Conservation (phyloP, 2,888 invertebrate genomes). For the Amiota minor region DNA sequence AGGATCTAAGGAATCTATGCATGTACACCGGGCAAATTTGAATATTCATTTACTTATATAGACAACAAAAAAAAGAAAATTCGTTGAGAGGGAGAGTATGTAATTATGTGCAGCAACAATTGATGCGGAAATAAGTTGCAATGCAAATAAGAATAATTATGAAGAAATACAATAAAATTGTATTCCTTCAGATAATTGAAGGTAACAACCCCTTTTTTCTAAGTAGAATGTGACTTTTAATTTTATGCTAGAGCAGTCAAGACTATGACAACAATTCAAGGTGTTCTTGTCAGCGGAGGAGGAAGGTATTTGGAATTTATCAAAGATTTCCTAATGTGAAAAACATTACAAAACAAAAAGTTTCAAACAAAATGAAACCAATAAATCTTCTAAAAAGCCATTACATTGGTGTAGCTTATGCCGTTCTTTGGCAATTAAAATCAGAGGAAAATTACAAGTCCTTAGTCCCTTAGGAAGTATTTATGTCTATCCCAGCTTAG, state of each 20-base stretch:
- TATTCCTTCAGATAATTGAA: background rate
- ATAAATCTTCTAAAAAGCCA: constrained; percentile 6
- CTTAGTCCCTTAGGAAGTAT: too few species aligned
- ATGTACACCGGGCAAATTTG: background rate
- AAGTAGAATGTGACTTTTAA: constrained; percentile 47
- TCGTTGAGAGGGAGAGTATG: constrained; percentile 34
- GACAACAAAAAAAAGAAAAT: background rate
- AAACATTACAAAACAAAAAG: constrained; percentile 7
- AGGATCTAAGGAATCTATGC: background rate
- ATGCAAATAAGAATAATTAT: constrained; percentile 24
- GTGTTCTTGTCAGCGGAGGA: background rate
- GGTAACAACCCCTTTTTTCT: constrained; percentile 18
- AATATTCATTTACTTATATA: background rate
- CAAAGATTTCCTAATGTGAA: background rate
- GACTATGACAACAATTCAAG: constrained; percentile 38
- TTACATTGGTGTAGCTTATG: background rate
- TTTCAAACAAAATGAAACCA: constrained; percentile 12
- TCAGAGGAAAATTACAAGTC: background rate
- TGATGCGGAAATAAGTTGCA: constrained; percentile 58
- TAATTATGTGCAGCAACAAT: constrained; percentile 61
- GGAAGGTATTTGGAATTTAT: background rate
- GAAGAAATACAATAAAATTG: constrained; percentile 23
- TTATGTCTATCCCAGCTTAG: background rate
- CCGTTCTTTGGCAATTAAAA: constrained; percentile 15
- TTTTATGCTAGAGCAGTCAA: constrained; percentile 54